phyloP scores from a whole-genome alignment of 2,888 invertebrate species.

The Hirtodrosophila cameraria region DNA sequence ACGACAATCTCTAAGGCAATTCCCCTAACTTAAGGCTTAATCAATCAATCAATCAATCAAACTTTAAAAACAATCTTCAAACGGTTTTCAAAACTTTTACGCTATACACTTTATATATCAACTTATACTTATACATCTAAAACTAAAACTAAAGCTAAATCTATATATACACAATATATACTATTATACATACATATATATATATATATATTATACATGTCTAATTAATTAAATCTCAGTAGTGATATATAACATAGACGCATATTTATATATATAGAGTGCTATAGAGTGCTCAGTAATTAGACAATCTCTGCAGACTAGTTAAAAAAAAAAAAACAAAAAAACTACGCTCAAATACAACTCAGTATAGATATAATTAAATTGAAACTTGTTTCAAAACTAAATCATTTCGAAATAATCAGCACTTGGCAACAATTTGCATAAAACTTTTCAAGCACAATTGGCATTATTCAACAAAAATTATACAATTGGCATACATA shows the following conservation, averaged over 20 bases:
- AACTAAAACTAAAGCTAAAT: no score
- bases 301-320: constrained; percentile 39
- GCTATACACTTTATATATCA: constrained; percentile 39
- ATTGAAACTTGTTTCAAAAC: constrained; percentile 33
- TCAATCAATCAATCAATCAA: constrained; percentile 62
- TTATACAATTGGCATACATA: constrained; percentile 56
- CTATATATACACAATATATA: constrained; percentile 25
- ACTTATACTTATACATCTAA: constrained; percentile 39
- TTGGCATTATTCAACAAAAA: constrained; percentile 56
- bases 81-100: constrained; percentile 59
- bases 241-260: constrained; percentile 62
- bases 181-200: constrained; percentile 28
- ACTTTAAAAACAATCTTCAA: constrained; percentile 65
- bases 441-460: constrained; percentile 65
- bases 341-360: constrained; percentile 51
- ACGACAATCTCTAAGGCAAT: constrained; percentile 74
- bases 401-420: constrained; percentile 15
- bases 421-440: constrained; percentile 70
- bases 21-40: constrained; percentile 52
- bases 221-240: constrained; percentile 60
- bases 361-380: constrained; percentile 19
- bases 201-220: constrained; percentile 34
- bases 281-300: constrained; percentile 28
- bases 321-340: constrained; percentile 24
- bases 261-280: constrained; percentile 29